Evolutionary conservation across 2,888 invertebrate genomes (phyloP).

Genomic region (Clusia tigrina): DNA sequence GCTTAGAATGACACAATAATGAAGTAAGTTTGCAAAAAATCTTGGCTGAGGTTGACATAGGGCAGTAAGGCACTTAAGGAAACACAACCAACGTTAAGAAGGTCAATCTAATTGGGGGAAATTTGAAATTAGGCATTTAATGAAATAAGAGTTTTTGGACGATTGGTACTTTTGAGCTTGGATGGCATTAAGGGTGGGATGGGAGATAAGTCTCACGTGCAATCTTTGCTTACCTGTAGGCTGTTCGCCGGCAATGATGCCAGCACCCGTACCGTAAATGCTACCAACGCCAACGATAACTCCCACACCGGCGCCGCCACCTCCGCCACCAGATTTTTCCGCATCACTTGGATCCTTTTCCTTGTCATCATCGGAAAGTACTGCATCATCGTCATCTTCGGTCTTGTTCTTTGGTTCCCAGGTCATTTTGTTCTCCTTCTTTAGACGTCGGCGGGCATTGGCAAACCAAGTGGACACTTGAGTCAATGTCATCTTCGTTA

Average conservation of each 20-base stretch:
- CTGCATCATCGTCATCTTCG: constrained; percentile 85
- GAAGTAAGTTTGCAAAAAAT: background rate
- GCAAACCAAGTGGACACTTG: constrained; percentile 98
- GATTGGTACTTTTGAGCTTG: too few species aligned
- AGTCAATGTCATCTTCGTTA: constrained; percentile 94
- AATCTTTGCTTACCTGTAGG: constrained; percentile 70
- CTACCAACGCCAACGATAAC: too few species aligned
- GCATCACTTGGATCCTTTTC: constrained; percentile 78
- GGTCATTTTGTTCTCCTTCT: constrained; percentile 98
- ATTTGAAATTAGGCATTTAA: background rate
- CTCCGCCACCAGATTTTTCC: constrained; percentile 67
- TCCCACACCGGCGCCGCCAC: constrained; percentile 33
- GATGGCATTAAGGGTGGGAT: too few species aligned
- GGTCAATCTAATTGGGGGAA: background rate
- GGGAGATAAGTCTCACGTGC: background rate
- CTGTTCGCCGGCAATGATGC: constrained; percentile 36
- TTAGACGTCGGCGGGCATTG: constrained; percentile 89
- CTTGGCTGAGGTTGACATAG: constrained; percentile 17
- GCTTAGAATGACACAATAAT: background rate
- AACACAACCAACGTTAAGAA: background rate
- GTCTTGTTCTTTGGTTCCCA: constrained; percentile 95
- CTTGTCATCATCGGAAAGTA: constrained; percentile 87
- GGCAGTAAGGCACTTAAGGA: constrained; percentile 14
- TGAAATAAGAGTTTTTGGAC: too few species aligned
- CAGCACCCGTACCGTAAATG: too few species aligned